These are phyloP conservation scores for Patella caerulea DNA, from an alignment of 2,888 invertebrate genomes.

Conservation along the genomic window DNA sequence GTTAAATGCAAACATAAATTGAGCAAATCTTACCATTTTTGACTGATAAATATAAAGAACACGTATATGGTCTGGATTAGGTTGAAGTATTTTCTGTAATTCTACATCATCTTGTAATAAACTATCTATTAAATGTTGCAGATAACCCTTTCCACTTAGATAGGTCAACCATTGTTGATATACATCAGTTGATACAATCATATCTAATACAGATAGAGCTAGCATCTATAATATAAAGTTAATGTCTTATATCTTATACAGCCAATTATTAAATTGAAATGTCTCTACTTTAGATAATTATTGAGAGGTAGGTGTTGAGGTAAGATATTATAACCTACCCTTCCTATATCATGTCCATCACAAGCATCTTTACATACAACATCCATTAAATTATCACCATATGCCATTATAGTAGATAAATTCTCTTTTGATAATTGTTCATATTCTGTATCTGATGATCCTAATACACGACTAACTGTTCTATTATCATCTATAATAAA, in stretches of 20 bases:
- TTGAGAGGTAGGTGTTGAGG: background rate
- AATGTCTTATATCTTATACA: too few species aligned
- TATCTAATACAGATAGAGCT: constrained; percentile 85
- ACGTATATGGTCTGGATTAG: constrained; percentile 76
- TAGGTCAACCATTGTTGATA: constrained; percentile 77
- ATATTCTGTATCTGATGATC: constrained; percentile 62
- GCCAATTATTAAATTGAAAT: too few species aligned
- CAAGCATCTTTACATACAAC: constrained; percentile 88
- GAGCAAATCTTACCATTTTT: constrained; percentile 77
- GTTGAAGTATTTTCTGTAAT: constrained; percentile 59
- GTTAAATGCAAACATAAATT: background rate
- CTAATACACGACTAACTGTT: constrained; percentile 39
- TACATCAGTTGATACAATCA: constrained; percentile 81
- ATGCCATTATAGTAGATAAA: constrained; percentile 79
- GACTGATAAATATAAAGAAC: constrained; percentile 89
- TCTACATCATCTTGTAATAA: constrained; percentile 79
- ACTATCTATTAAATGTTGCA: constrained; percentile 87
- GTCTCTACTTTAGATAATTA: background rate
- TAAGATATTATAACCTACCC: constrained; percentile 71
- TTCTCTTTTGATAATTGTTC: constrained; percentile 72
- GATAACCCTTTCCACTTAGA: constrained; percentile 75
- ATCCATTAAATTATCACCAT: constrained; percentile 86
- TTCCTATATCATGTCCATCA: constrained; percentile 89
- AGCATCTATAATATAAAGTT: constrained; percentile 77
- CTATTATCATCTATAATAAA: background rate